Base-by-base conservation (phyloP, 2,888 invertebrate species). In the Amphipoea oculea region DNA sequence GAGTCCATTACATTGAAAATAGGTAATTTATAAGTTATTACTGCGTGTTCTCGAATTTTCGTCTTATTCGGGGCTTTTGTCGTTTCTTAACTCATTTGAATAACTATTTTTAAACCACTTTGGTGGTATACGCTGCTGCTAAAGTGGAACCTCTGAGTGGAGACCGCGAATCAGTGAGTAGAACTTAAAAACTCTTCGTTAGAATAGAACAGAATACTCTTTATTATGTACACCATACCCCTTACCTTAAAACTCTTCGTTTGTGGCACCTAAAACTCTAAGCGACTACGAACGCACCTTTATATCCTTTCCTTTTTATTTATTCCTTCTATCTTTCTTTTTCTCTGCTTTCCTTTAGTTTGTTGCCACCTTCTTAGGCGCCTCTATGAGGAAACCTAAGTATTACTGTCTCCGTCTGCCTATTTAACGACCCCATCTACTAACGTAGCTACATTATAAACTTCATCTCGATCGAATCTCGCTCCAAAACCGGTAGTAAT, bases 1-100 rank as follows among this genome's bases (percentile, higher is more conserved):
- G 77, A 88, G 71, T 42, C 76, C 86, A 87, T 87, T 88, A 89
- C 84, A 77, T 85, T 84, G 84, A 60, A 83, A 86, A 90, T 90
- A 89, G 86, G 86, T 88, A 88, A 89, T 91, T 91, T 90, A 89
- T 86, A 81, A 57, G 66, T 36, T 45, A n/a, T 45, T 89, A 91
- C 90, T 82, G 73, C 7, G 14, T 11, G 77, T 86, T 87, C 81
- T 89, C 89, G 87, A 83, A 76, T 60, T 48, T 45, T 40, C 12
- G 20, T 45, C 14, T 42, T 4, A 73, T 73, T 73, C 74, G 11
- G 7, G 63, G n/a, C 23, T 0, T 66, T 23, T 20, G 2, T 70
- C 9, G 3, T 48, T 57, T 57, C 3, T 23, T 20, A 60, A 29
- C 42, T 17, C 4, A 57, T 57, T 29, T 20, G 2, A 62, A 48